phyloP scores from a whole-genome alignment of 2,888 invertebrate genomes.

The Carcina quercana region DNA sequence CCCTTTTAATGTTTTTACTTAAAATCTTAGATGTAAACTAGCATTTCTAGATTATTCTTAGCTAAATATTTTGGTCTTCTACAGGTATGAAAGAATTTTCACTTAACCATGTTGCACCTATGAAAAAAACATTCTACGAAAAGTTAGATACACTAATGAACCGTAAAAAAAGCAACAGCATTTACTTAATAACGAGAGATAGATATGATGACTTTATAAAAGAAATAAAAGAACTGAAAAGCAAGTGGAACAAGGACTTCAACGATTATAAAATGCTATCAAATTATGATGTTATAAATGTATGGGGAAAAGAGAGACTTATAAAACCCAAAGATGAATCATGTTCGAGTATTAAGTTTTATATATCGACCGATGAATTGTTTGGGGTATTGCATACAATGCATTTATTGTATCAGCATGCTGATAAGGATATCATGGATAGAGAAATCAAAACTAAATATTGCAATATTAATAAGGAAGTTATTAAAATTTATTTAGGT shows the following conservation, averaged over 20 bases:
- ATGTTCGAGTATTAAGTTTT: conserved; percentile 36
- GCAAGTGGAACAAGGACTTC: conserved; percentile 34
- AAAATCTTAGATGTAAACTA: no score
- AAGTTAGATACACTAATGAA: conserved; percentile 36
- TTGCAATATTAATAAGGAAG: conserved; percentile 56
- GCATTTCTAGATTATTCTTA: no score
- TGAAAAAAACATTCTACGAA: conserved; percentile 43
- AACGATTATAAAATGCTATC: conserved; percentile 50
- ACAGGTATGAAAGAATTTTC: conserved; percentile 30
- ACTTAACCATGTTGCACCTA: conserved; percentile 24
- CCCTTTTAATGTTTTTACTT: no score
- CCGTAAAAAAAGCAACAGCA: conserved; percentile 46
- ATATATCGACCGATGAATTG: conserved; percentile 41
- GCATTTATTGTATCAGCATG: conserved; percentile 49
- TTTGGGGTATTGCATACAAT: conserved; percentile 53
- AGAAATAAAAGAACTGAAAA: conserved; percentile 41
- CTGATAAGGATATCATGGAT: conserved; percentile 40
- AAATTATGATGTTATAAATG: conserved; percentile 41
- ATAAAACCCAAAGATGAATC: conserved; percentile 37
- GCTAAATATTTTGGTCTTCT: no score
- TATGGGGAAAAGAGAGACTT: conserved; percentile 36
- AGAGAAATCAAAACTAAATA: conserved; percentile 45
- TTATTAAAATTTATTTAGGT: conserved; percentile 46
- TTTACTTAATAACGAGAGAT: conserved; percentile 32
- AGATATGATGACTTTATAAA: conserved; percentile 45